These are phyloP conservation scores for Pollenia labialis DNA, from an alignment of 2,888 invertebrate species.

Conservation along the genomic window DNA sequence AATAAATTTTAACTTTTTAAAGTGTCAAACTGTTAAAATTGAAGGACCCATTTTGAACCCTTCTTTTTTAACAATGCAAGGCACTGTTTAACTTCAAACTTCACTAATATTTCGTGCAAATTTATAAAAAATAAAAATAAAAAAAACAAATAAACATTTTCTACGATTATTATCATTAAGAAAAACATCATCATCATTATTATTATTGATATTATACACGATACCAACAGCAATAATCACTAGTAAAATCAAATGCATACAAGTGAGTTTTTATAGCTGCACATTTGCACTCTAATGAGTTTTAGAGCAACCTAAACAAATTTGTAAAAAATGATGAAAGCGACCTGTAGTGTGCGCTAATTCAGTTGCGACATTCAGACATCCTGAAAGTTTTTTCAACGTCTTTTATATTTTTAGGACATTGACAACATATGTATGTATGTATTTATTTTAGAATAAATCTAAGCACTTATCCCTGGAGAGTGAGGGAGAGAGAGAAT, in stretches of 20 bases:
- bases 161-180: conserved; percentile 27
- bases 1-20: too few relatives aligned
- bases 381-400: too few relatives aligned
- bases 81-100: conserved; percentile 1
- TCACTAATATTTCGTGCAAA: conserved; percentile 35
- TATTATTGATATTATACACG: conserved; percentile 36
- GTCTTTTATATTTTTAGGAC: too few relatives aligned
- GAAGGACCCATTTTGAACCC: too few relatives aligned
- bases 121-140: too few relatives aligned
- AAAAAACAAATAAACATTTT: conserved; percentile 40
- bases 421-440: too few relatives aligned
- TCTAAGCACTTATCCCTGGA: too few relatives aligned
- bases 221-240: conserved; percentile 39
- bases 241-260: conserved; percentile 33
- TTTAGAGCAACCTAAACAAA: conserved; percentile 21
- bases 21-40: too few relatives aligned
- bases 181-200: conserved; percentile 30
- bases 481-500: too few relatives aligned
- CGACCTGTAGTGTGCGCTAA: conserved; percentile 11
- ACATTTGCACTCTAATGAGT: conserved; percentile 10
- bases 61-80: neutral
- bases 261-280: conserved; percentile 15
- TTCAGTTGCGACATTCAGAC: neutral
- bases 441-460: too few relatives aligned
- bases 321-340: neutral